Evolutionary conservation across 2,797 vertebrate species (phyloP).

Genomic region (Helarctos malayanus): DNA sequence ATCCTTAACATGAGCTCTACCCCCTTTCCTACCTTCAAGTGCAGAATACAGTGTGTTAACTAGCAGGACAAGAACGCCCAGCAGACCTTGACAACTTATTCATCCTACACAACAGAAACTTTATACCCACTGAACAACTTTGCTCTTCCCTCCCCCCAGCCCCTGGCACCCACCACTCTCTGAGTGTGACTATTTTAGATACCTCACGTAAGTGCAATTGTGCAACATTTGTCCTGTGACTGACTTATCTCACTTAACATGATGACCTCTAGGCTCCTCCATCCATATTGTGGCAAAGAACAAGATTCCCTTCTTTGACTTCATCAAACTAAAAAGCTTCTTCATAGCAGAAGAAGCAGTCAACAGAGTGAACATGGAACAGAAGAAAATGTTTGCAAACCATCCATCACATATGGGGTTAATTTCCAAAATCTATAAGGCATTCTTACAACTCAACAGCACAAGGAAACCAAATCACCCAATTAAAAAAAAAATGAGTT

Average conservation of each 20-base stretch:
- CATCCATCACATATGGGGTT: neutral
- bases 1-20: neutral
- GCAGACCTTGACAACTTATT: neutral
- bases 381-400: neutral
- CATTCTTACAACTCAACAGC: neutral
- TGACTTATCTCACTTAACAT: neutral
- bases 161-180: neutral
- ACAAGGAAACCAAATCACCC: neutral
- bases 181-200: neutral
- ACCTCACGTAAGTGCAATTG: neutral
- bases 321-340: neutral
- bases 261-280: neutral
- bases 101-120: neutral
- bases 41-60: neutral
- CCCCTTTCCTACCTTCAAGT: neutral
- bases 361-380: neutral
- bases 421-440: neutral
- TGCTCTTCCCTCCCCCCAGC: neutral
- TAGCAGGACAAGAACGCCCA: accelerated
- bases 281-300: neutral
- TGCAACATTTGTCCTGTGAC: neutral
- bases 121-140: neutral
- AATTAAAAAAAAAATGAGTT: neutral
- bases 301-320: neutral
- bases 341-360: neutral